Evolutionary conservation across 2,113 vertebrate genomes (phyloP).

Genomic region (Lathamus discolor): DNA sequence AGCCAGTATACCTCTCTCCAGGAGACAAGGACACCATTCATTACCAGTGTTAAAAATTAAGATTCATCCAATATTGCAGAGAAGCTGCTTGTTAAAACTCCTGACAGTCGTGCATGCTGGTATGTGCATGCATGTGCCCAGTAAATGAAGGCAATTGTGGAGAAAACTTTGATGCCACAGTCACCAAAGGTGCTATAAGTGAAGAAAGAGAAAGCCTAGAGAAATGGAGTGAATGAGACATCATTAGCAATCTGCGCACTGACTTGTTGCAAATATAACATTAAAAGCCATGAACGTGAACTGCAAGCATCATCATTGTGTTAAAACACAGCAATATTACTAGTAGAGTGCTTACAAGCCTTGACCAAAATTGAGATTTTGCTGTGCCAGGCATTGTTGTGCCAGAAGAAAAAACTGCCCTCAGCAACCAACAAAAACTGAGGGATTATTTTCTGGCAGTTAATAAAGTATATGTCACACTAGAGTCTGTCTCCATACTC

Average conservation of each 20-base stretch:
- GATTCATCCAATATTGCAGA: background rate
- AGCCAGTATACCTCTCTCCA: background rate
- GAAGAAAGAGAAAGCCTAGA: background rate
- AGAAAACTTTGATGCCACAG: background rate
- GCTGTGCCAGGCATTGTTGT: background rate
- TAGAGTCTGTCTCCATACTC: background rate
- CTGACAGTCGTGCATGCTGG: background rate
- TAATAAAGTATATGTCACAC: background rate
- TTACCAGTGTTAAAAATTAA: background rate
- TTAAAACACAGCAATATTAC: background rate
- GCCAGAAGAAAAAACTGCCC: background rate
- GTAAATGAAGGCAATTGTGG: background rate
- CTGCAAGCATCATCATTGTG: background rate
- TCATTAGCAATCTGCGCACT: background rate
- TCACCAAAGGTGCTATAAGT: background rate
- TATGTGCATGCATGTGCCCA: accelerated
- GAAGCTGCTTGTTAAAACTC: background rate
- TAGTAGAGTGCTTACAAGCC: background rate
- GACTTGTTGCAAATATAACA: background rate
- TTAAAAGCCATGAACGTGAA: background rate
- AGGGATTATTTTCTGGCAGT: background rate
- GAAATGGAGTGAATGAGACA: background rate
- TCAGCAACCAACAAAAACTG: background rate
- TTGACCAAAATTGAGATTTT: background rate
- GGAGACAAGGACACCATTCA: background rate